phyloP scores from a whole-genome alignment of 1,140 invertebrate species.

The Thereuonema tuberculata region DNA sequence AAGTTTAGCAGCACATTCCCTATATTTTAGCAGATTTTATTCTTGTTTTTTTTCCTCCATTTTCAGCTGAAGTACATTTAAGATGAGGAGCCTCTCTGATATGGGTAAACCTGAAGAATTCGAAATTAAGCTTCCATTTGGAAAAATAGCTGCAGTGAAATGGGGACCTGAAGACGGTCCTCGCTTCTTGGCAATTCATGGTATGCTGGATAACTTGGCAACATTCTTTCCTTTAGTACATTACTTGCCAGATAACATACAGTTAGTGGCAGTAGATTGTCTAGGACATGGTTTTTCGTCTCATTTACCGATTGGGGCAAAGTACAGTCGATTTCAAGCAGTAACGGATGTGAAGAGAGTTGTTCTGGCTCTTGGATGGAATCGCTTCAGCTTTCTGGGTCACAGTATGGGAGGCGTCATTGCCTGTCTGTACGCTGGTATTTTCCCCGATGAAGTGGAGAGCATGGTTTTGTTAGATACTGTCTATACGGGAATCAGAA shows the following conservation, averaged over 20 bases:
- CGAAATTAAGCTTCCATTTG: neutral
- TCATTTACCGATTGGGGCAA: constrained; percentile 53
- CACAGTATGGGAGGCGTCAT: constrained; percentile 31
- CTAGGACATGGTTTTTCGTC: constrained; percentile 59
- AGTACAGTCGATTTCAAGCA: constrained; percentile 47
- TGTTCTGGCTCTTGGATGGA: constrained; percentile 61
- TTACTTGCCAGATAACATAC: neutral
- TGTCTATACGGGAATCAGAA: constrained; percentile 34
- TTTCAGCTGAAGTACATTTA: neutral
- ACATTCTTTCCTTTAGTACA: neutral
- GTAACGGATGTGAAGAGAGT: constrained; percentile 51
- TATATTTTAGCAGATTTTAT: too few species aligned
- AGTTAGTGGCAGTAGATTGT: neutral
- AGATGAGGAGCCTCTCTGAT: neutral
- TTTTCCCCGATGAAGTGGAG: constrained; percentile 34
- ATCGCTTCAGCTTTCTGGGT: constrained; percentile 35
- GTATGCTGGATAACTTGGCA: neutral
- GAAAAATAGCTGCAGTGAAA: neutral
- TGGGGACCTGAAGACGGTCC: neutral
- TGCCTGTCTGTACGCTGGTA: constrained; percentile 24
- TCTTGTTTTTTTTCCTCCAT: neutral
- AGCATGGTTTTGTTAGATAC: constrained; percentile 34
- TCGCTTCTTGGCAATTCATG: neutral
- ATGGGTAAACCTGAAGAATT: neutral
- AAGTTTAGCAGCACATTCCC: too few species aligned